Percentiles rank a stretch among this genome's conserved stretches.
Evolutionary conservation across 2,888 invertebrate genomes (phyloP).

Genomic region (Barypeithes pellucidus): DNA sequence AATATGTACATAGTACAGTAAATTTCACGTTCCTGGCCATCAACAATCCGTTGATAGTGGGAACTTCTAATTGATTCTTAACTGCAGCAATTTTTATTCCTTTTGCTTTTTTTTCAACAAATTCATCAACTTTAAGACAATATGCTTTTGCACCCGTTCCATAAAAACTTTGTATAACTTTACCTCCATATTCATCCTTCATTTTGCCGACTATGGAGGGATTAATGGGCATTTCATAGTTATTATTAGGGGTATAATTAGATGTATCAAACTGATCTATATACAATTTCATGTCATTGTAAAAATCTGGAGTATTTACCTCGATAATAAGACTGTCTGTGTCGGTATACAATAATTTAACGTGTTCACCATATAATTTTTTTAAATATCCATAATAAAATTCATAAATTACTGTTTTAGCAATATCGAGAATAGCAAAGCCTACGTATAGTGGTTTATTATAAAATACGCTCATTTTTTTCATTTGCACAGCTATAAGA

Average conservation of each 20-base stretch:
- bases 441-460: not conserved
- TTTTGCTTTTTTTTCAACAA: too few species aligned
- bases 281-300: not conserved
- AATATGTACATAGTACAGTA: too few species aligned
- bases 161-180: not conserved
- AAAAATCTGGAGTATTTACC: not conserved
- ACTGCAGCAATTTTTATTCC: too few species aligned
- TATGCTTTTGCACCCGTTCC: slow-evolving; percentile 13
- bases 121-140: not conserved
- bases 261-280: slow-evolving; percentile 12
- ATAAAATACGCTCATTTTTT: not conserved
- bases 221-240: not conserved
- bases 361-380: not conserved
- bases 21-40: too few species aligned
- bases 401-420: not conserved
- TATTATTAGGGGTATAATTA: not conserved
- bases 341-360: not conserved
- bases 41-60: too few species aligned
- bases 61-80: too few species aligned
- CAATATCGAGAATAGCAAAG: not conserved
- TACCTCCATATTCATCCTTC: slow-evolving; percentile 1
- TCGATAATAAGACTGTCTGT: not conserved
- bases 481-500: not conserved
- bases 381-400: not conserved
- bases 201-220: not conserved